Evolutionary conservation across 1,140 invertebrate species (phyloP).

Genomic region (Brachionus paranguensis): DNA sequence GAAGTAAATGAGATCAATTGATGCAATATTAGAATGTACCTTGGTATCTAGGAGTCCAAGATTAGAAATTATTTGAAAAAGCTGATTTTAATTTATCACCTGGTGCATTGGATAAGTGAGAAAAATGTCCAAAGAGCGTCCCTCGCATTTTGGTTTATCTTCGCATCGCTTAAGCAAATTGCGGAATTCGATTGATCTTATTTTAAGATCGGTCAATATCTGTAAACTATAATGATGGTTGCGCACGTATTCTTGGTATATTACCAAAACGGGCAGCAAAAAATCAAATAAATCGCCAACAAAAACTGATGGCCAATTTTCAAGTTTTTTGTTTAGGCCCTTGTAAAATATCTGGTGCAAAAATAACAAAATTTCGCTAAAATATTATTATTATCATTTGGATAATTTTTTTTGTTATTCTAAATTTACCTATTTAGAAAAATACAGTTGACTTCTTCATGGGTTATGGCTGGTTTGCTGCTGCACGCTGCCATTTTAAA

Average conservation of each 20-base stretch:
- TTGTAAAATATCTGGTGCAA: conserved; percentile 90
- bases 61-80: not conserved
- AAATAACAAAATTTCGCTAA: conserved; percentile 80
- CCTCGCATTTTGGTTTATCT: conserved; percentile 74
- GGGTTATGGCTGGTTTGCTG: conserved; percentile 82
- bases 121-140: conserved; percentile 77
- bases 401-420: not conserved
- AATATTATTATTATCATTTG: conserved; percentile 31
- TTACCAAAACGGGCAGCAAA: conserved; percentile 82
- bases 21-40: conserved; percentile 84
- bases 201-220: conserved; percentile 86
- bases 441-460: conserved; percentile 90
- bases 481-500: conserved; percentile 85
- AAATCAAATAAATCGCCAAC: conserved; percentile 86
- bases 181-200: conserved; percentile 68
- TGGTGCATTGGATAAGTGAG: conserved; percentile 91
- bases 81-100: conserved; percentile 49
- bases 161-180: conserved; percentile 63
- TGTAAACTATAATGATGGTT: conserved; percentile 88
- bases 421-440: conserved; percentile 70
- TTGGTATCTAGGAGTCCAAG: conserved; percentile 65
- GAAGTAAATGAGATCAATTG: conserved; percentile 84
- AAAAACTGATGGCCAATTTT: conserved; percentile 70
- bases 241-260: conserved; percentile 87
- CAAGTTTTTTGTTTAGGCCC: conserved; percentile 81